phyloP scores from a whole-genome alignment of 2,888 invertebrate species.

The Syrphus vitripennis region DNA sequence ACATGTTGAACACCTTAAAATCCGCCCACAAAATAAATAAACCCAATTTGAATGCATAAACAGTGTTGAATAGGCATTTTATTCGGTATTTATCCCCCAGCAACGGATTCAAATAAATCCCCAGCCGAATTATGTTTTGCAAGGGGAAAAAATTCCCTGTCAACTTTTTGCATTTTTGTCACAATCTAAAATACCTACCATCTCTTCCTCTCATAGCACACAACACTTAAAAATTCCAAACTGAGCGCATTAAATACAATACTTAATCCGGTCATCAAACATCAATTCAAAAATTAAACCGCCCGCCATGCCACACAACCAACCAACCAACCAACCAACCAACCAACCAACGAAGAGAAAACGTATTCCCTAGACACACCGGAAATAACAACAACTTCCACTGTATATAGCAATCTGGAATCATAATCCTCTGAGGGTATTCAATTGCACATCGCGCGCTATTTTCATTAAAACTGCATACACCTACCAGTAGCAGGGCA shows the following conservation, averaged over 20 bases:
- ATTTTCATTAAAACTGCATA: conserved; percentile 67
- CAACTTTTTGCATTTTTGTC: not conserved
- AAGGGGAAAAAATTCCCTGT: not conserved
- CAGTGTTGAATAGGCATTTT: too few species aligned
- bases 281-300: conserved; percentile 45
- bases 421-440: conserved; percentile 65
- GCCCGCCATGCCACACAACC: not conserved
- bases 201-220: not conserved
- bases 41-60: too few species aligned
- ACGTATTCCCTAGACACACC: conserved; percentile 42
- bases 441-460: conserved; percentile 66
- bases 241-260: conserved; percentile 58
- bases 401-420: conserved; percentile 24
- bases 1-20: too few species aligned
- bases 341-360: not conserved
- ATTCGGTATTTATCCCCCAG: too few species aligned
- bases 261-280: conserved; percentile 58
- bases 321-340: not conserved
- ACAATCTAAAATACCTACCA: not conserved
- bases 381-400: conserved; percentile 63
- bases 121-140: too few species aligned
- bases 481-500: not conserved
- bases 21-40: too few species aligned
- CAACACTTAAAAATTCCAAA: conserved; percentile 31
- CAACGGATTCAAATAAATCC: too few species aligned